Base-by-base conservation (phyloP, 1,140 invertebrate genomes). In the Macrotrachela quadricornifera region DNA sequence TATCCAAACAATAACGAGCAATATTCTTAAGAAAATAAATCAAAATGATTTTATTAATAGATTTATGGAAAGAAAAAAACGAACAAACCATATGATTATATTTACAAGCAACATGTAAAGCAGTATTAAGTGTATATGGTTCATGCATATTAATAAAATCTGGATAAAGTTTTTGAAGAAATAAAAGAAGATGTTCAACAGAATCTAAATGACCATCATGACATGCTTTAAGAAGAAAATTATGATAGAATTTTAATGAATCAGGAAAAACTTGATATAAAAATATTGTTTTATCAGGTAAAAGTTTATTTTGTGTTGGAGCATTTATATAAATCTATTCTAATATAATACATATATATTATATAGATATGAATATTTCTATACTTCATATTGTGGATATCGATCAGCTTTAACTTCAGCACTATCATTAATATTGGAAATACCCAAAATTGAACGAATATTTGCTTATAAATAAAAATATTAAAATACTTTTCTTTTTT, bases 201-300 rank as follows among this genome's bases (percentile, higher is more conserved):
- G 61, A 62, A 39, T 65, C 62, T 40, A 58, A 56, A 49, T 69
- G 63, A 50, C 63, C 62, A 14, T 69, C 67, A 18, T 60, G 50
- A 13, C 63, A 61, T 14, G 64, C 59, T 45, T 61, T 62, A 13
- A 67, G 59, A 36, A 62, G 53, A 21, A 61, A 54, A 47, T 56
- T 56, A 36, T 69, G 64, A 65, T 65, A 68, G 13, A 58, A 60
- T 13, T 54, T 50, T 0, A 60, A 61, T 55, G 59, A 64, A 11
- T 62, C 62, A 14, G 66, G 67, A 55, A 69, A 69, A 11, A 69
- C 64, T 56, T 68, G 66, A 49, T 69, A 69, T 46, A 69, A 56
- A 57, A 69, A 65, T 54, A 52, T 49, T 8, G 59, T 59, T n/a
- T 63, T 64, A 15, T 60, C 56, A 44, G 62, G 61, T 41, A 68